Base-by-base conservation (phyloP, 2,797 vertebrate genomes). In the Octomys mimax region DNA sequence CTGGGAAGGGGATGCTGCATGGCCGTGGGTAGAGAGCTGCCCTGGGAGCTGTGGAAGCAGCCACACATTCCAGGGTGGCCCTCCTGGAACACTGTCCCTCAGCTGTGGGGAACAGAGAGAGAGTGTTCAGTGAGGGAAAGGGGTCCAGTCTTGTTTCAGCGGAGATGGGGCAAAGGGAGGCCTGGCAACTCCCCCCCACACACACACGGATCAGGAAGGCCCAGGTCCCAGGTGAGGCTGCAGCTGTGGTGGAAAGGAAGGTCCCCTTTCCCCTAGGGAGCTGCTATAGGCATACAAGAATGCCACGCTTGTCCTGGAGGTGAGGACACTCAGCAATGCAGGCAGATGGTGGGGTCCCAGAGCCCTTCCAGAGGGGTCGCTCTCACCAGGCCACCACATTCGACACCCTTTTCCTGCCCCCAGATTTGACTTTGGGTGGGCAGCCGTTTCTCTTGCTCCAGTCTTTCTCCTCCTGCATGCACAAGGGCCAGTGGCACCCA, bases 401-500 rank as follows among this genome's bases (percentile, higher is more conserved):
- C 8, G 64, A 73, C 61, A 46, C 26, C 19, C 13, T 22, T 61
- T 26, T 14, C 64, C n/a, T 5, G 3, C 14, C 19, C 83, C 66
- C 24, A 13, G 11, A 1, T 22, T 13, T 18, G 64, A 19, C 39
- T 2, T 12, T 4, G 5, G 26, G 36, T 2, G 4, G 26, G 42
- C 18, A 46, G 66, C 4, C 0, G 3, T 24, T 24, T n/a, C 10
- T 3, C 19, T 9, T 26, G 36, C 36, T 36, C 7, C 16, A 28
- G 1, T 5, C n/a, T 59, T 0, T 68, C 61, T 39, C 81, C 2
- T 0, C 3, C 33, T 28, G 0, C 3, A 18, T 1, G 2, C 5
- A 2, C 5, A 0, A 6, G 39, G 57, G 59, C 49, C 33, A 2
- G 0, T 0, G 4, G 54, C 0, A 10, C 1, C 0, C 13, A 0